A percentile compares a stretch with the other conserved stretches of the same genome.
Evolutionary conservation across 2,797 vertebrate genomes (phyloP).

Genomic region (Hippopotamyrus pictus): DNA sequence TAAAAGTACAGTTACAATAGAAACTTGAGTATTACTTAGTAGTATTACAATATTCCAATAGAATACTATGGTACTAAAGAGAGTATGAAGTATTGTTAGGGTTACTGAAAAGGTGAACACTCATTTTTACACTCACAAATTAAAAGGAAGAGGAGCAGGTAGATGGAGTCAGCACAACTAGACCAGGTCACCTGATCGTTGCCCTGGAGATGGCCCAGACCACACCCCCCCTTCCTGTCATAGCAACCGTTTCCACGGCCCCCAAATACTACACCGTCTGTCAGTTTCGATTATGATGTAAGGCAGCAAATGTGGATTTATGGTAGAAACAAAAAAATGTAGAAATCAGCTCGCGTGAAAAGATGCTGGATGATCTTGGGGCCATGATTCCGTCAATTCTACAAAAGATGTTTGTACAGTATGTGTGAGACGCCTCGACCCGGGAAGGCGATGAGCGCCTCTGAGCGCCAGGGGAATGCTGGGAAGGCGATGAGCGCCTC

Average conservation of each 20-base stretch:
- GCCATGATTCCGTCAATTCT: neutral
- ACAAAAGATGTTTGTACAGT: neutral
- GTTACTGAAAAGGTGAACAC: neutral
- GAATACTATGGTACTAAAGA: neutral
- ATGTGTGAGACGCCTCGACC: slow-evolving; percentile 13
- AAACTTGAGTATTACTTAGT: neutral
- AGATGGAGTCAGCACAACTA: neutral
- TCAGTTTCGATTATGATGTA: neutral
- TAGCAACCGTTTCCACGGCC: neutral
- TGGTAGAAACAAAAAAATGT: neutral
- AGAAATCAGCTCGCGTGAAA: neutral
- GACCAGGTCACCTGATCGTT: neutral
- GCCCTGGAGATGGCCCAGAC: neutral
- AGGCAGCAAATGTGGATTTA: neutral
- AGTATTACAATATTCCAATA: neutral
- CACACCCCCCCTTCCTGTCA: neutral
- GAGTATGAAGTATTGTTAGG: neutral
- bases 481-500: slow-evolving; percentile 27
- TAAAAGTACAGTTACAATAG: neutral
- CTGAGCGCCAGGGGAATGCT: slow-evolving; percentile 40
- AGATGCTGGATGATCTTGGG: neutral
- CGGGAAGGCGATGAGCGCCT: slow-evolving; percentile 45
- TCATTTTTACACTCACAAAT: neutral
- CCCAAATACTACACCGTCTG: neutral
- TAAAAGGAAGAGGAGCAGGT: neutral